phyloP scores from a whole-genome alignment of 1,140 invertebrate genomes.

The Zophobas atratus region DNA sequence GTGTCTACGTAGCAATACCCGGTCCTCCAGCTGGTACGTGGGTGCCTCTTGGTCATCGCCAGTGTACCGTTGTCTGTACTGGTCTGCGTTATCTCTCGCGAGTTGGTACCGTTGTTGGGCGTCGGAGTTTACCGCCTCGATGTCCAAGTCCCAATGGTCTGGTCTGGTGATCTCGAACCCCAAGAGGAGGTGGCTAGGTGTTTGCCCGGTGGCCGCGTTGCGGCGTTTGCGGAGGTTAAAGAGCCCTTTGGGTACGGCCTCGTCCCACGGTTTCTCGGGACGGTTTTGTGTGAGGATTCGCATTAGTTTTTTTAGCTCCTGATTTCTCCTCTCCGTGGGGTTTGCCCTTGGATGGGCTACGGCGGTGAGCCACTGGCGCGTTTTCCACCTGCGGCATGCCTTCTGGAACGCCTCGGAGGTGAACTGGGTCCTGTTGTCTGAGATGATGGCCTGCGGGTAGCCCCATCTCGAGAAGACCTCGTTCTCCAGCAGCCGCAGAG shows the following conservation, averaged over 20 bases:
- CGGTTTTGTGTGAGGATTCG: not conserved
- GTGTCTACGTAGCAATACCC: not conserved
- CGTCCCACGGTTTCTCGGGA: not conserved
- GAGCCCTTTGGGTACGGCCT: not conserved
- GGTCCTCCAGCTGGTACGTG: not conserved
- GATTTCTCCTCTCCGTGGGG: conserved; percentile 28
- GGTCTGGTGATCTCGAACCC: conserved; percentile 12
- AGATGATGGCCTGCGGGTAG: no score
- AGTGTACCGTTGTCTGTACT: not conserved
- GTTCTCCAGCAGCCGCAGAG: no score
- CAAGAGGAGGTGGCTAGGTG: conserved; percentile 7
- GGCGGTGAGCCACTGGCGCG: no score
- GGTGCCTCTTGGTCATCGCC: not conserved
- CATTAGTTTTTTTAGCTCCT: not conserved
- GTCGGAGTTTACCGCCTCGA: not conserved
- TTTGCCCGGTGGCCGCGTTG: conserved; percentile 25
- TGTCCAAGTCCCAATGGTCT: conserved; percentile 9
- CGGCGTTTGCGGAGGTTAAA: conserved; percentile 15
- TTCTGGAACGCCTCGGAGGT: no score
- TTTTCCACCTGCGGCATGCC: no score
- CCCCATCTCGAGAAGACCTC: no score
- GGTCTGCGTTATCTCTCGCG: not conserved
- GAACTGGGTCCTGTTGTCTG: no score
- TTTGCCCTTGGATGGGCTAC: conserved; percentile 15
- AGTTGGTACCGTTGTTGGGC: not conserved